Base-by-base conservation (phyloP, 2,888 invertebrate genomes). In the Cosmopolites sordidus region DNA sequence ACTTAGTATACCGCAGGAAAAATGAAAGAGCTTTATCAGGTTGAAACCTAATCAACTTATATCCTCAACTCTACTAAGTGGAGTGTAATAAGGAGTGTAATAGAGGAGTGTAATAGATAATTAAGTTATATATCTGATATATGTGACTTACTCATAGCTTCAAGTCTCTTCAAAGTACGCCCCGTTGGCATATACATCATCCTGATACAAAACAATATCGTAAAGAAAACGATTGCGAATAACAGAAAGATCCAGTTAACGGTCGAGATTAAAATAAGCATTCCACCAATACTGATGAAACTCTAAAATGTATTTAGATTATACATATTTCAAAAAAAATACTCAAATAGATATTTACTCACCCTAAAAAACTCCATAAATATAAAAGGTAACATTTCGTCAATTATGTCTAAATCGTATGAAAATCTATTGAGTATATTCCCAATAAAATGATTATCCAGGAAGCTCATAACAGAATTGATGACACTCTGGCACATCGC, bases 161-260 rank as follows among this genome's bases (percentile, higher is more conserved):
- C 86, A 1, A 86, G 76, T 63, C 84, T 73, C 73, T 83, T 90
- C 42, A 92, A 73, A 64, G 86, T 86, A 15, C 89, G 73, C 11
- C 88, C 86, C n/a, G 88, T 86, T 29, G 78, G 71, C n/a, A 91
- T 74, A 73, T 87, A 90, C 62, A 85, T 76, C 1, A 76, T 73
- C 16, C 90, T 70, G 8, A 89, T 69, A 9, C 79, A 68, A 51
- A 80, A 79, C 67, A 91, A 83, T 9, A 86, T 62, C 0, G 79
- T 59, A 0, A 81, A 78, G 12, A 91, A 79, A 1, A 83, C 69
- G 0, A 78, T 72, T 0, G 87, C 84, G 0, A 86, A 85, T 22
- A 86, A 64, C 37, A 86, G 60, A 1, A 87, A 75, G 77, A 81
- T 81, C 64, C 80, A 81, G 73, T 87, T 89, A 6, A 87, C 81